phyloP scores from a whole-genome alignment of 2,888 invertebrate species.

The Philonicus albiceps region DNA sequence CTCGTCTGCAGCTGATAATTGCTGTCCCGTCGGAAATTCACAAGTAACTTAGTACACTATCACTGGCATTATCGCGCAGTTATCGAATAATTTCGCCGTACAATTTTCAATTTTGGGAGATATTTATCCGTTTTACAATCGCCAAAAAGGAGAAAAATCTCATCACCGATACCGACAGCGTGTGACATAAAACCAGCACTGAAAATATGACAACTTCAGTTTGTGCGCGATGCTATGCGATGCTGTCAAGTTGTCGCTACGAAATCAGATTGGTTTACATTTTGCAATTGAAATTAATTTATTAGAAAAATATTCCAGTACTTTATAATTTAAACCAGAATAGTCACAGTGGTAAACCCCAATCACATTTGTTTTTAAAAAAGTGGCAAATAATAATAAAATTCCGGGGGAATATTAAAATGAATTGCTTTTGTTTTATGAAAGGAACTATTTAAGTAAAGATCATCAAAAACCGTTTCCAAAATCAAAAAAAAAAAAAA shows the following conservation, averaged over 20 bases:
- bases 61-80: constrained; percentile 19
- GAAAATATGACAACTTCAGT: constrained; percentile 17
- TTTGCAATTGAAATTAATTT: too few relatives aligned
- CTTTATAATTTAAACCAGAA: too few relatives aligned
- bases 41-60: constrained; percentile 22
- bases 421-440: too few relatives aligned
- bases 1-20: constrained; percentile 7
- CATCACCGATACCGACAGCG: constrained; percentile 27
- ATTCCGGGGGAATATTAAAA: too few relatives aligned
- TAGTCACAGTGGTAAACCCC: too few relatives aligned
- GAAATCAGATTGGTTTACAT: background rate
- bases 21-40: background rate
- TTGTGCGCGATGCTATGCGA: background rate
- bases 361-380: too few relatives aligned
- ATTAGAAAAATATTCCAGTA: too few relatives aligned
- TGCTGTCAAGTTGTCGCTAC: background rate
- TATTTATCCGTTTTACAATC: background rate
- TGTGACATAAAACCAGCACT: constrained; percentile 24
- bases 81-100: background rate
- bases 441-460: too few relatives aligned
- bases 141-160: background rate
- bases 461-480: too few relatives aligned
- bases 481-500: too few relatives aligned
- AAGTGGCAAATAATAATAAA: too few relatives aligned
- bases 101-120: background rate